A percentile compares a stretch with the other conserved stretches of the same genome.
Conservation (phyloP, 2,888 invertebrate genomes). For the Orchesellides sinensis region DNA sequence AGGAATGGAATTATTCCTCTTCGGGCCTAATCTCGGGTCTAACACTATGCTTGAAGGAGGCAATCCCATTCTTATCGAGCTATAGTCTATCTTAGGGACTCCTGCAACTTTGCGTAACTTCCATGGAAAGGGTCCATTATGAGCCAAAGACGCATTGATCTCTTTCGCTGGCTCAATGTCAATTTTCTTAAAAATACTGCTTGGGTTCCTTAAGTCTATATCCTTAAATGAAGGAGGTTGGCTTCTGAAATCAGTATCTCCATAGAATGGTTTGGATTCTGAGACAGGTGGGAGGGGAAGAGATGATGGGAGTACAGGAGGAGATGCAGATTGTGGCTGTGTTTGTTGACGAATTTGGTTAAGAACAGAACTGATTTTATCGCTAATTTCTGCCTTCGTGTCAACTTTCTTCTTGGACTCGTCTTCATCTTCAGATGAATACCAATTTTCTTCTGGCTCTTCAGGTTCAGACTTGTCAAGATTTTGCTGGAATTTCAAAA, state of each 20-base stretch:
- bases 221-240: conserved; percentile 79
- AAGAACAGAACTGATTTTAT: conserved; percentile 70
- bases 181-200: conserved; percentile 84
- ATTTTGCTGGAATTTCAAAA: conserved; percentile 42
- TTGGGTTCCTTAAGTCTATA: conserved; percentile 83
- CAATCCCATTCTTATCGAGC: conserved; percentile 80
- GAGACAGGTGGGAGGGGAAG: not conserved
- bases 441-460: conserved; percentile 77
- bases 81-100: conserved; percentile 84
- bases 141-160: conserved; percentile 88
- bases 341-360: conserved; percentile 69
- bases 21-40: conserved; percentile 83
- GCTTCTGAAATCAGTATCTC: conserved; percentile 83
- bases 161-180: conserved; percentile 91
- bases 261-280: conserved; percentile 74
- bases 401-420: conserved; percentile 52
- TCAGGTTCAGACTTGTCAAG: conserved; percentile 76
- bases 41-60: conserved; percentile 76
- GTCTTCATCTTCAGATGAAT: conserved; percentile 63
- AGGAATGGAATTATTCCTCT: conserved; percentile 58
- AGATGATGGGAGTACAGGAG: conserved; percentile 12
- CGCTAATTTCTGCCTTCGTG: conserved; percentile 60
- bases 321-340: conserved; percentile 34
- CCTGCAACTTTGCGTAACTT: conserved; percentile 81
- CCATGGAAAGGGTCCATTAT: conserved; percentile 86